Percentiles rank a stretch among this genome's conserved stretches.
phyloP scores from a whole-genome alignment of 2,888 invertebrate species.

The Diarsia brunnea region DNA sequence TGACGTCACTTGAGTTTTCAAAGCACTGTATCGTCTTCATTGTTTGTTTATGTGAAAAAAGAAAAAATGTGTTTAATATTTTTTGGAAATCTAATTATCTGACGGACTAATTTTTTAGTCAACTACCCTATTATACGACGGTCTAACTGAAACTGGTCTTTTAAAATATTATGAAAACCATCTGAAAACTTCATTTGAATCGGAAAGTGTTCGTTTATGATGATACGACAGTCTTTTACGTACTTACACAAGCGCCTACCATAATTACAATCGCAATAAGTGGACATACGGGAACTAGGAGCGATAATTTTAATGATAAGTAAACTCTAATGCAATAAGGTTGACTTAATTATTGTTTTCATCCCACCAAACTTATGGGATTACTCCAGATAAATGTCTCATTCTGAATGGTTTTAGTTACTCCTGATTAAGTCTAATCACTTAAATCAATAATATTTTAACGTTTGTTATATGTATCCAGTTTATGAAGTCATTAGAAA shows the following conservation, averaged over 20 bases:
- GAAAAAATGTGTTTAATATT: no score
- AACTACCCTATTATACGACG: no score
- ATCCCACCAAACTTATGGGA: no score
- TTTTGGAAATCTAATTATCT: no score
- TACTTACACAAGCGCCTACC: neutral
- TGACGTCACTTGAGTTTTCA: no score
- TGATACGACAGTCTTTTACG: neutral
- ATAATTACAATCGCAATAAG: slow-evolving; percentile 1
- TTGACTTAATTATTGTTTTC: neutral
- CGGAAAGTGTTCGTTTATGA: neutral
- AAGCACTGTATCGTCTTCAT: no score
- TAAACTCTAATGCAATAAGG: neutral
- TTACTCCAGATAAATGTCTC: neutral
- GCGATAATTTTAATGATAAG: neutral
- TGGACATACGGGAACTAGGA: neutral
- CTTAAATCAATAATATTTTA: no score
- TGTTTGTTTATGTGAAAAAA: no score
- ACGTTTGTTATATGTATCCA: neutral
- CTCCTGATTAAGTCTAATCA: neutral
- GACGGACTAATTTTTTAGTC: no score
- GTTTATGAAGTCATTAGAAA: neutral
- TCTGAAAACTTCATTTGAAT: no score
- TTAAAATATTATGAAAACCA: neutral
- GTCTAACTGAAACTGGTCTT: no score
- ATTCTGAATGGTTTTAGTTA: neutral